phyloP scores from a whole-genome alignment of 2,888 invertebrate genomes.

The Limnephilus rhombicus region DNA sequence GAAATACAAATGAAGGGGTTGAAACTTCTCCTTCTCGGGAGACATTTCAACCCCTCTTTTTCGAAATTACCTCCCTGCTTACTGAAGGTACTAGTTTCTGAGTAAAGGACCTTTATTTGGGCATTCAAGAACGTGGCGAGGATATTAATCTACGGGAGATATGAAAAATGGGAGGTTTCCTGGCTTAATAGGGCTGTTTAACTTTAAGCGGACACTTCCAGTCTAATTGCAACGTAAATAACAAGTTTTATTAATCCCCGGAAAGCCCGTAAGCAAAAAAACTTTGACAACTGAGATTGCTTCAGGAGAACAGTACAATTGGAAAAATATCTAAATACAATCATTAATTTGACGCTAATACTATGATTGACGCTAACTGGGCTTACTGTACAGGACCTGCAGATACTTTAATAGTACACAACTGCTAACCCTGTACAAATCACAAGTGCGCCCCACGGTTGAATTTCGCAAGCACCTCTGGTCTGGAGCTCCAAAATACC shows the following conservation, averaged over 20 bases:
- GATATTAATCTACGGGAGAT: not conserved
- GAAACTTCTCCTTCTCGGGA: not conserved
- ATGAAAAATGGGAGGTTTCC: slow-evolving; percentile 19
- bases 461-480: too few relatives aligned
- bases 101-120: slow-evolving; percentile 1
- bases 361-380: too few relatives aligned
- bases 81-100: not conserved
- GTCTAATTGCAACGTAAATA: slow-evolving; percentile 26
- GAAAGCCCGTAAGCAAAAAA: not conserved
- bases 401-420: too few relatives aligned
- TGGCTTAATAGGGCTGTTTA: slow-evolving; percentile 3
- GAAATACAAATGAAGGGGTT: too few relatives aligned
- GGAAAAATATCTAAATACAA: not conserved
- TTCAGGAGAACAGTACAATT: not conserved
- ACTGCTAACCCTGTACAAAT: too few relatives aligned
- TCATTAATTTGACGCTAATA: too few relatives aligned
- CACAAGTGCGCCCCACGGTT: too few relatives aligned
- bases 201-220: not conserved
- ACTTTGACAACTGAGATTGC: not conserved
- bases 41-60: not conserved
- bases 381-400: too few relatives aligned
- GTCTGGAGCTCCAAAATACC: too few relatives aligned
- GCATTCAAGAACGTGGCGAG: not conserved
- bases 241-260: not conserved
- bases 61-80: not conserved